These are phyloP conservation scores for Enteromius argenteus DNA, from an alignment of 2,797 vertebrate genomes.

Conservation along the genomic window DNA sequence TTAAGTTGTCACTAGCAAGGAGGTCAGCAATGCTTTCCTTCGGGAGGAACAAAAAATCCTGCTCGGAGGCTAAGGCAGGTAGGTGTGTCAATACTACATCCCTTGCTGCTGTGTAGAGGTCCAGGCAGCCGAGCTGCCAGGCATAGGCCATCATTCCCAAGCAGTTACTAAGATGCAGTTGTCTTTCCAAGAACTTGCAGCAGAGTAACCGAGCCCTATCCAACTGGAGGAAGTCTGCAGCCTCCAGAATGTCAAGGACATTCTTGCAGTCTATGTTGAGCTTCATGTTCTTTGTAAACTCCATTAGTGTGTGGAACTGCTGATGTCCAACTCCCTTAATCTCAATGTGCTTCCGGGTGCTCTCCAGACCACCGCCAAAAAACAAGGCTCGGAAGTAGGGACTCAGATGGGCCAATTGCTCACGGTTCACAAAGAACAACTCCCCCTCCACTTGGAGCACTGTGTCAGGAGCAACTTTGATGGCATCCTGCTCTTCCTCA, in stretches of 20 bases:
- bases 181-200: constrained; percentile 87
- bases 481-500: constrained; percentile 27
- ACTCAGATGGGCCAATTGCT: constrained; percentile 80
- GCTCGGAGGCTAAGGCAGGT: constrained; percentile 75
- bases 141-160: constrained; percentile 86
- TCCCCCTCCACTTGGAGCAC: constrained; percentile 80
- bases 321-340: constrained; percentile 77
- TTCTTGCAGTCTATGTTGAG: constrained; percentile 79
- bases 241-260: constrained; percentile 83
- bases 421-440: constrained; percentile 83
- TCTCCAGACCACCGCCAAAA: constrained; percentile 84
- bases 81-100: constrained; percentile 87
- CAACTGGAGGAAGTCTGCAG: constrained; percentile 86
- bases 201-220: constrained; percentile 82
- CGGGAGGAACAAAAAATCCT: constrained; percentile 83
- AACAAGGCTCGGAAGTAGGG: constrained; percentile 89
- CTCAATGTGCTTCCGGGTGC: constrained; percentile 75
- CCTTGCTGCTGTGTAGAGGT: constrained; percentile 77
- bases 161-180: constrained; percentile 88
- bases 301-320: constrained; percentile 81
- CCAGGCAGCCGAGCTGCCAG: constrained; percentile 81
- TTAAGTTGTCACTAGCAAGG: constrained; percentile 84
- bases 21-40: constrained; percentile 83
- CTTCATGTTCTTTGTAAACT: constrained; percentile 72
- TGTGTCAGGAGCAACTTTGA: constrained; percentile 72